These are phyloP conservation scores for Slavum lentiscoides DNA, from an alignment of 2,888 invertebrate genomes.

Conservation along the genomic window DNA sequence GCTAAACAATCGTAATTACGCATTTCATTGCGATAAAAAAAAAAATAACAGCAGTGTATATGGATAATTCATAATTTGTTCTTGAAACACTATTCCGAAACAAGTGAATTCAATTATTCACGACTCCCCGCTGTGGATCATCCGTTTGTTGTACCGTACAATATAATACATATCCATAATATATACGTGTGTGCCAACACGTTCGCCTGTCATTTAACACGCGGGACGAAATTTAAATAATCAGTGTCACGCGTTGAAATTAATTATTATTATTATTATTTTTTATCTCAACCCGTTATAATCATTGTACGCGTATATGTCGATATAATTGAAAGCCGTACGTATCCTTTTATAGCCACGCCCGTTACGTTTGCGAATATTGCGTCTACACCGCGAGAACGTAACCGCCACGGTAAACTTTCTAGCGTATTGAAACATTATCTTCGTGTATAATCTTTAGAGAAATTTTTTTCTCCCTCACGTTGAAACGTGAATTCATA, in stretches of 20 bases:
- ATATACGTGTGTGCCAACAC: background rate
- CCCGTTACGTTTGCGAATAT: background rate
- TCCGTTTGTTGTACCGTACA: slow-evolving; percentile 8
- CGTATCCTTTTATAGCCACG: background rate
- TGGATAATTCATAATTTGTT: slow-evolving; percentile 6
- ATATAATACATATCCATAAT: background rate
- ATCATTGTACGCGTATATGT: no score
- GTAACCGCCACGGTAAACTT: no score
- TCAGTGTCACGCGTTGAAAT: slow-evolving; percentile 11
- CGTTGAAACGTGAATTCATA: no score
- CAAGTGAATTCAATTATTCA: slow-evolving; percentile 37
- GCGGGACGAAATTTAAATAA: slow-evolving; percentile 29
- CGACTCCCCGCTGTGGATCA: slow-evolving; percentile 35
- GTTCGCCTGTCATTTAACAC: background rate
- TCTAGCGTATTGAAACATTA: slow-evolving; percentile 11
- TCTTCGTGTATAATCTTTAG: background rate
- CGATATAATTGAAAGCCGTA: slow-evolving; percentile 1
- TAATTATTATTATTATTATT: slow-evolving; percentile 15
- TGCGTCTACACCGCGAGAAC: no score
- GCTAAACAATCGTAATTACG: no score
- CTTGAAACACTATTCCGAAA: slow-evolving; percentile 9
- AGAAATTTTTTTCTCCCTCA: background rate
- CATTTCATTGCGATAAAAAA: background rate
- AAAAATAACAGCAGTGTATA: no score
- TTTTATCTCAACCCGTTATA: slow-evolving; percentile 2